Conservation (phyloP, 2,797 vertebrate species). For the Micrastur ruficollis region DNA sequence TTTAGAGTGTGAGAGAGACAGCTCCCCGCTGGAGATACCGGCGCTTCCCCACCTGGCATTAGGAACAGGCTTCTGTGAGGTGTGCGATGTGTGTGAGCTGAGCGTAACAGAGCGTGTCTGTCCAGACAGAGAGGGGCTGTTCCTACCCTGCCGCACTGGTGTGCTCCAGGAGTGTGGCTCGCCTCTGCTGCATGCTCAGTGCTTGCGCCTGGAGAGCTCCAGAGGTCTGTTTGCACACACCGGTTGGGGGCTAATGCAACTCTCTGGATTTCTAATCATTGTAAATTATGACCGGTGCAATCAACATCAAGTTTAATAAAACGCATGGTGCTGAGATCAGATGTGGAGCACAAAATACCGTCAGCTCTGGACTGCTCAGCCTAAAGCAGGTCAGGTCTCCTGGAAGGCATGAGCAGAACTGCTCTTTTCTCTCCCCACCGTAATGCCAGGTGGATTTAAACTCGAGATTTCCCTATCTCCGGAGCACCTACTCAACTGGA, state of each 20-base stretch:
- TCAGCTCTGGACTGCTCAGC: neutral
- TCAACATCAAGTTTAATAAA: conserved; percentile 41
- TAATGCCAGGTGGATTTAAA: conserved; percentile 20
- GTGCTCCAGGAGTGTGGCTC: fast-evolving
- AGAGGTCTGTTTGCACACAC: conserved; percentile 32
- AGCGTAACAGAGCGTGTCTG: neutral
- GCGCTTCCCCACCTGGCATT: neutral
- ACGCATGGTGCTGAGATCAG: neutral
- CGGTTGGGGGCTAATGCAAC: neutral
- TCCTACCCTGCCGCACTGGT: neutral
- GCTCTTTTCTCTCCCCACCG: neutral
- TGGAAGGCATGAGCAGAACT: neutral
- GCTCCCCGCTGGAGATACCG: neutral
- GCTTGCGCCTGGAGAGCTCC: neutral
- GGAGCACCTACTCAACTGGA: conserved; percentile 51
- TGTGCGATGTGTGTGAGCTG: neutral
- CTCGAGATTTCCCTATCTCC: neutral
- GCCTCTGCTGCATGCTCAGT: neutral
- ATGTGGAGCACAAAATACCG: neutral
- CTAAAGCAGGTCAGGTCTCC: conserved; percentile 3
- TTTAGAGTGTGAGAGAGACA: neutral
- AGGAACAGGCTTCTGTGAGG: neutral
- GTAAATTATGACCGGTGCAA: conserved; percentile 38
- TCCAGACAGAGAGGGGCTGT: neutral
- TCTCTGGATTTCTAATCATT: conserved; percentile 30